A percentile compares a stretch with the other conserved stretches of the same genome.
Conservation (phyloP, 2,888 invertebrate species). For the Steromphala cineraria region DNA sequence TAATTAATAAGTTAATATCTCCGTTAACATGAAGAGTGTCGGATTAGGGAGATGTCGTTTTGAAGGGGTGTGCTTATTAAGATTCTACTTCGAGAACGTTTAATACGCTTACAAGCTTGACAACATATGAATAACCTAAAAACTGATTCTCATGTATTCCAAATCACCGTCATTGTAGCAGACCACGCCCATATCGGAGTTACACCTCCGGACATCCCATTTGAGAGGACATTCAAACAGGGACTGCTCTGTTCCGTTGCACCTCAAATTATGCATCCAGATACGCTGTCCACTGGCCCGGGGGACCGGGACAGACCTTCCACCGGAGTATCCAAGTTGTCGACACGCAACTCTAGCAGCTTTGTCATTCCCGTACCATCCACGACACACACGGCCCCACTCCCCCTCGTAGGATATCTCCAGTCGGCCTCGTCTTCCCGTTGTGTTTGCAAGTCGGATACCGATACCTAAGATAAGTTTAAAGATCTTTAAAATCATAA, state of each 20-base stretch:
- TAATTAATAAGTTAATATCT: no score
- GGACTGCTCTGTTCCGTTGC: not conserved
- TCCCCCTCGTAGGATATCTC: conserved; percentile 51
- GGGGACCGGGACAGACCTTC: conserved; percentile 31
- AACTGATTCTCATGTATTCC: not conserved
- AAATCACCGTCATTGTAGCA: not conserved
- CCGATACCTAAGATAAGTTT: not conserved
- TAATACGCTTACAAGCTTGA: no score
- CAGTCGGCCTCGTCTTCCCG: conserved; percentile 37
- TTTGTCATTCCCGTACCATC: conserved; percentile 44
- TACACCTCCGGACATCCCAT: not conserved
- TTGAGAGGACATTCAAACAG: not conserved
- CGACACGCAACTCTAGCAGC: conserved; percentile 56
- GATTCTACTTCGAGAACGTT: no score
- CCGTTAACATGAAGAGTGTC: no score
- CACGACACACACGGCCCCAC: conserved; percentile 56
- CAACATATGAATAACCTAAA: no score
- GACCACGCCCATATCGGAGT: conserved; percentile 6
- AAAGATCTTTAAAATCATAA: no score
- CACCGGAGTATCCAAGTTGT: conserved; percentile 49
- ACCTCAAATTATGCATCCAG: not conserved
- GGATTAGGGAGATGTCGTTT: no score
- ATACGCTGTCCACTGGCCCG: conserved; percentile 83
- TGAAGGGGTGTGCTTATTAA: no score
- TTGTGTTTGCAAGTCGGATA: not conserved